Evolutionary conservation across 2,888 invertebrate species (phyloP), one percentile per base, ranked within the genome.

Genomic region (Sesia apiformis): DNA sequence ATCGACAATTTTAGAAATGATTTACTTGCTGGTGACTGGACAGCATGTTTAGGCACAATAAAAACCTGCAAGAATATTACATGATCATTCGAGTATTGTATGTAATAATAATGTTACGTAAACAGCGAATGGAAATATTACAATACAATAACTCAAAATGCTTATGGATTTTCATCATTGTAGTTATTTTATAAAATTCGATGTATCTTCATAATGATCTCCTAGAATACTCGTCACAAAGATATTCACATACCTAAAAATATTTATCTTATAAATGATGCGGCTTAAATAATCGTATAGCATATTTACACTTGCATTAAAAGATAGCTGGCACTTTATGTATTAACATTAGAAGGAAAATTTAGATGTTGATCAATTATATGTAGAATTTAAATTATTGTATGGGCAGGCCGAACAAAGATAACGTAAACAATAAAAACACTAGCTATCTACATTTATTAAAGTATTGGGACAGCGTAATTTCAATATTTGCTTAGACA

Each of bases 261-360:
- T 57, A 61, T 63, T 65, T 50, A 50, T 38, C 50, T 38, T 76
- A 79, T 74, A 66, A 58, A 62, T 69, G 66, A 72, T 68, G 67
- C 62, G 57, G 67, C 72, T 74, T 81, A 81, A 74, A 67, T 60
- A 69, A 71, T 70, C 65, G 63, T 74, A 76, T 82, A 81, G 77
- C 69, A 8, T 74, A 74, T 77, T 74, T 70, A 78, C 79, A 83
- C 79, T 67, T 67, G 73, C 70, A 63, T 71, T 62, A 67, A 76
- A 65, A 75, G 62, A 70, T 87, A 87, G 87, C 75, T 76, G 76
- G 87, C 87, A 87, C 87, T 39, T 69, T 73, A 74, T 74, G 66
- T 76, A 72, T 54, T 69, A 67, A 69, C 61, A 67, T 75, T 76
- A 66, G 76, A 83, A 81, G 63, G 65, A 66, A 67, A 54, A 60